phyloP scores from a whole-genome alignment of 2,113 vertebrate species.

The Pterocles orientalis region DNA sequence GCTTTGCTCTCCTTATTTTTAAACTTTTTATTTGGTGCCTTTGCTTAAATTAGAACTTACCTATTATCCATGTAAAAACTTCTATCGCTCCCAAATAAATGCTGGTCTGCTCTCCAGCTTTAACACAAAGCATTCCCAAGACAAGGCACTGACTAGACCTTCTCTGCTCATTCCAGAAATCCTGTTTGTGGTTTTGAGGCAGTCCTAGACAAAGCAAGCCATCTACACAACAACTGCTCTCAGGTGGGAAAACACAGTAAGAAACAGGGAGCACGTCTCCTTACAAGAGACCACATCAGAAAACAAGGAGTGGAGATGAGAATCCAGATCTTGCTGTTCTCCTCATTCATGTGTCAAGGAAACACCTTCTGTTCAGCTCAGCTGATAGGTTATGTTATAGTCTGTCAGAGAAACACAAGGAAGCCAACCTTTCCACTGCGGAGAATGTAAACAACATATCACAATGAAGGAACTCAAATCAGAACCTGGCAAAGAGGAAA shows the following conservation, averaged over 20 bases:
- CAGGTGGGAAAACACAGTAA: not conserved
- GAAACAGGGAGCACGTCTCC: not conserved
- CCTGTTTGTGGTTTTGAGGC: conserved; percentile 11
- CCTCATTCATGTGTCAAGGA: not conserved
- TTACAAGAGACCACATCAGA: not conserved
- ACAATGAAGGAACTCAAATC: not conserved
- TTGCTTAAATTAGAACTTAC: not conserved
- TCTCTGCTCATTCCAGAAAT: conserved; percentile 26
- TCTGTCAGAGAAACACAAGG: not conserved
- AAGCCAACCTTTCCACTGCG: not conserved
- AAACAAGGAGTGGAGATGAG: not conserved
- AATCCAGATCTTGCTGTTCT: not conserved
- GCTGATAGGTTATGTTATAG: accelerated
- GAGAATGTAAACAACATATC: not conserved
- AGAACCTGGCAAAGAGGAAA: not conserved
- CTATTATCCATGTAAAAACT: not conserved
- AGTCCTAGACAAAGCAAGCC: conserved; percentile 30
- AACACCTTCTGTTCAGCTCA: not conserved
- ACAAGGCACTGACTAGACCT: not conserved
- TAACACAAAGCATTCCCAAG: not conserved
- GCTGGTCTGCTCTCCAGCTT: not conserved
- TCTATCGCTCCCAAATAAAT: not conserved
- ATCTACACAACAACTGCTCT: not conserved
- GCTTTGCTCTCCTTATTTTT: not conserved
- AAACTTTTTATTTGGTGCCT: not conserved